A percentile compares a stretch with the other conserved stretches of the same genome.
These are phyloP conservation scores for Whitmania pigra DNA, from an alignment of 1,140 invertebrate species.

Conservation along the genomic window DNA sequence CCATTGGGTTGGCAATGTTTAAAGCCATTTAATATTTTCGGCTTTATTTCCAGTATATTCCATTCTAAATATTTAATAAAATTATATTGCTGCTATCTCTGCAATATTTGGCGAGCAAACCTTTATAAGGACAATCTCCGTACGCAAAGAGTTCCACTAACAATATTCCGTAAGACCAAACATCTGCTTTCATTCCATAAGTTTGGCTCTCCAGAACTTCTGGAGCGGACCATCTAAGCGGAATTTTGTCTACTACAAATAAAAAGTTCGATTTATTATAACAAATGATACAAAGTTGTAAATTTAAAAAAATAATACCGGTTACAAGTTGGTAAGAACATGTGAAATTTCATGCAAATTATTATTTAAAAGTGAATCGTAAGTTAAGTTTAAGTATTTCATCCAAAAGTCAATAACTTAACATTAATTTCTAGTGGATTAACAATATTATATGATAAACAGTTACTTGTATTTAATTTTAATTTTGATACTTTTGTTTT, in stretches of 20 bases:
- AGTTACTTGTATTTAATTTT: too few species aligned
- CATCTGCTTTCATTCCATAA: conserved; percentile 85
- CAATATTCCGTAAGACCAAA: conserved; percentile 96
- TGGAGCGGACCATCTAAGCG: conserved; percentile 85
- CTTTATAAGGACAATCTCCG: conserved; percentile 77
- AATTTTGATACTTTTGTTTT: too few species aligned
- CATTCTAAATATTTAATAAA: conserved; percentile 39
- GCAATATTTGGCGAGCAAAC: conserved; percentile 34
- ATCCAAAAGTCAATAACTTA: too few species aligned
- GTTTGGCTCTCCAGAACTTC: conserved; percentile 78
- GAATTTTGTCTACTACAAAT: conserved; percentile 56
- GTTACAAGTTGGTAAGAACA: too few species aligned
- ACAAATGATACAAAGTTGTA: too few species aligned
- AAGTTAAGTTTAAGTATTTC: too few species aligned
- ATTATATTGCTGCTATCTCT: neutral
- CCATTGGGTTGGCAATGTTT: conserved; percentile 16
- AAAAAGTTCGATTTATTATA: conserved; percentile 20
- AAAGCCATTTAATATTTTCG: conserved; percentile 14
- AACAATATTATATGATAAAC: too few species aligned
- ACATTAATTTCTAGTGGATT: too few species aligned
- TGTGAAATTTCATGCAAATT: too few species aligned
- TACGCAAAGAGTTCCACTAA: conserved; percentile 91
- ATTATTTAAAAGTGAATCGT: too few species aligned
- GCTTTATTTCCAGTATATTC: conserved; percentile 60
- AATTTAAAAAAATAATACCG: too few species aligned